phyloP scores from a whole-genome alignment of 2,797 vertebrate species.

The Acipenser transmontanus region DNA sequence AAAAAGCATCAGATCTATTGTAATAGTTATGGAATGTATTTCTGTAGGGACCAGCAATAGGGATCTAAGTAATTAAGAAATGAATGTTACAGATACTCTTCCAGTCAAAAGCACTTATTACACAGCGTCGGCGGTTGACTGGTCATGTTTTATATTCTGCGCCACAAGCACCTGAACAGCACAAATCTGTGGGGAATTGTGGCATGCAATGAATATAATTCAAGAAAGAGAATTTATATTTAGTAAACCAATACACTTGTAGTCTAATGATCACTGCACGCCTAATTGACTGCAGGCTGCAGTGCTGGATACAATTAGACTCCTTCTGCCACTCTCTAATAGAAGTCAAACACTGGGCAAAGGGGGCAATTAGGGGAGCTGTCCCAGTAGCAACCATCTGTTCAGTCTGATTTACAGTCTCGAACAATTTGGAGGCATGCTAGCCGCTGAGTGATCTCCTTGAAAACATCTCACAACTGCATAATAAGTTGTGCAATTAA shows the following conservation, averaged over 20 bases:
- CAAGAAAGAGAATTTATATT: conserved; percentile 1
- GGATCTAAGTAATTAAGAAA: background rate
- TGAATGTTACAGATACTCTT: background rate
- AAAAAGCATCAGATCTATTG: no score
- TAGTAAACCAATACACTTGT: conserved; percentile 6
- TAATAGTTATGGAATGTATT: background rate
- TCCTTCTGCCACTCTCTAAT: conserved; percentile 19
- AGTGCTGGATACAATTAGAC: conserved; percentile 20
- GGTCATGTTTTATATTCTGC: background rate
- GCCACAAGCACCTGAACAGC: background rate
- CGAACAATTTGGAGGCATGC: no score
- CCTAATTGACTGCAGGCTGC: conserved; percentile 18
- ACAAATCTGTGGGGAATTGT: conserved; percentile 1
- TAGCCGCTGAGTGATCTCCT: no score
- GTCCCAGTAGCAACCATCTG: conserved; percentile 25
- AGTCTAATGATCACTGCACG: conserved; percentile 21
- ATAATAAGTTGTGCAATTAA: no score
- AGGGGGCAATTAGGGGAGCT: conserved; percentile 16
- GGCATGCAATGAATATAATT: conserved; percentile 7
- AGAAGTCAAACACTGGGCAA: conserved; percentile 22
- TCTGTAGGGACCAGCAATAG: background rate
- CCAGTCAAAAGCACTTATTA: background rate
- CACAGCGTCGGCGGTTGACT: background rate
- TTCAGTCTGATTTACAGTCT: conserved; percentile 16
- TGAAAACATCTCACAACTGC: no score